phyloP scores from a whole-genome alignment of 2,113 vertebrate genomes.

The Recurvirostra avosetta region DNA sequence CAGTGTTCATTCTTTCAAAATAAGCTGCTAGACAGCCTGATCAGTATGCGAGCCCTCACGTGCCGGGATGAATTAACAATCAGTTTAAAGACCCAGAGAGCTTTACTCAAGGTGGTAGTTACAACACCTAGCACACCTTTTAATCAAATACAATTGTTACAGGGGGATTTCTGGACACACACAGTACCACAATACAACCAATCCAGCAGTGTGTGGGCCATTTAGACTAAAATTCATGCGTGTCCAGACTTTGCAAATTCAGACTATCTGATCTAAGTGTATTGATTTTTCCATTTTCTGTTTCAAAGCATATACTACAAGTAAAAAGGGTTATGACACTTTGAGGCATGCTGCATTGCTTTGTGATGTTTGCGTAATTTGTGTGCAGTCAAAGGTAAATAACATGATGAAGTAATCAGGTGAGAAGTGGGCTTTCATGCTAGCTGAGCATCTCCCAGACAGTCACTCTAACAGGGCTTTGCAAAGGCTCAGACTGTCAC shows the following conservation, averaged over 20 bases:
- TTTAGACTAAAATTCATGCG: conserved; percentile 10
- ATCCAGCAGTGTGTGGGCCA: background rate
- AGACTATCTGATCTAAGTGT: background rate
- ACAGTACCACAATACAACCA: background rate
- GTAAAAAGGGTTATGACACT: conserved; percentile 14
- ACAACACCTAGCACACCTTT: conserved; percentile 19
- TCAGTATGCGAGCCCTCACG: background rate
- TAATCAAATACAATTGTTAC: conserved; percentile 6
- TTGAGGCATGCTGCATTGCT: background rate
- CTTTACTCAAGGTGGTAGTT: conserved; percentile 25
- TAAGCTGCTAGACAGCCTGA: background rate
- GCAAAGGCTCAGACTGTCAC: background rate
- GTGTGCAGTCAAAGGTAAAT: conserved; percentile 47
- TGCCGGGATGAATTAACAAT: background rate
- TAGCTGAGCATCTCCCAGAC: conserved; percentile 10
- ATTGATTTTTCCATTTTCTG: conserved; percentile 53
- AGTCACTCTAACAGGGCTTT: background rate
- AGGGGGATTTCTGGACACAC: background rate
- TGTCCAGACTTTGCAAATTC: background rate
- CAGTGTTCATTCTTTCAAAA: background rate
- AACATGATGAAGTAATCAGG: conserved; percentile 31
- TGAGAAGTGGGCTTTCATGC: conserved; percentile 21
- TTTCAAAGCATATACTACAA: background rate
- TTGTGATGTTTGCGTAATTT: conserved; percentile 48
- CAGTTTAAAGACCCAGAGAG: background rate